phyloP scores from a whole-genome alignment of 2,797 vertebrate species.

The Acomys russatus region DNA sequence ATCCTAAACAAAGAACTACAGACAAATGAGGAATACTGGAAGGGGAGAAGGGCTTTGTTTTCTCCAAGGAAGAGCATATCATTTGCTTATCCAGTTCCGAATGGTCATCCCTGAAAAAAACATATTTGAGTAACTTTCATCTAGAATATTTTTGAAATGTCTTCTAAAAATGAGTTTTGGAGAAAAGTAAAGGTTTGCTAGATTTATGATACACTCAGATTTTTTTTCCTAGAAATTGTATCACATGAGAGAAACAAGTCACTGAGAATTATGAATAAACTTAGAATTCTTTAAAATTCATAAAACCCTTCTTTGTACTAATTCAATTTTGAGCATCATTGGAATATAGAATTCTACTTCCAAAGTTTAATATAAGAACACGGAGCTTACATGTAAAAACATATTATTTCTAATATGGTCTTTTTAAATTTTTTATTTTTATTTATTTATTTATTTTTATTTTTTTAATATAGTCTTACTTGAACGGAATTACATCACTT shows the following conservation, averaged over 20 bases:
- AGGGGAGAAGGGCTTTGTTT: background rate
- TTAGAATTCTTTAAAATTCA: background rate
- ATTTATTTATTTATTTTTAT: no score
- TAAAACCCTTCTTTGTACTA: background rate
- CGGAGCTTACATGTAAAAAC: no score
- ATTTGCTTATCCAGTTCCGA: background rate
- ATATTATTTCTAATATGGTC: no score
- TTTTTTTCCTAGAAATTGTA: constrained; percentile 49
- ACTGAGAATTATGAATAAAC: background rate
- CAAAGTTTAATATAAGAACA: background rate
- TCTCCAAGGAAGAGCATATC: background rate
- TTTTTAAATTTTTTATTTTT: no score
- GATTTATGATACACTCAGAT: background rate
- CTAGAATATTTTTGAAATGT: constrained; percentile 49
- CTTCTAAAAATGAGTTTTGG: constrained; percentile 43
- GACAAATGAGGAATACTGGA: background rate
- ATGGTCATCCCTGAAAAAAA: background rate
- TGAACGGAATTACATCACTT: background rate
- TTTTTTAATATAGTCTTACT: background rate
- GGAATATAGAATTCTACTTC: background rate
- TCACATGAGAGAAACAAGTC: background rate
- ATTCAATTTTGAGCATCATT: background rate
- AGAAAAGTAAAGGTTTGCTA: constrained; percentile 39
- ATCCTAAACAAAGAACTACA: background rate
- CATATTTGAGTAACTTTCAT: constrained; percentile 2